phyloP scores from a whole-genome alignment of 2,797 vertebrate genomes.

The Moxostoma hubbsi region DNA sequence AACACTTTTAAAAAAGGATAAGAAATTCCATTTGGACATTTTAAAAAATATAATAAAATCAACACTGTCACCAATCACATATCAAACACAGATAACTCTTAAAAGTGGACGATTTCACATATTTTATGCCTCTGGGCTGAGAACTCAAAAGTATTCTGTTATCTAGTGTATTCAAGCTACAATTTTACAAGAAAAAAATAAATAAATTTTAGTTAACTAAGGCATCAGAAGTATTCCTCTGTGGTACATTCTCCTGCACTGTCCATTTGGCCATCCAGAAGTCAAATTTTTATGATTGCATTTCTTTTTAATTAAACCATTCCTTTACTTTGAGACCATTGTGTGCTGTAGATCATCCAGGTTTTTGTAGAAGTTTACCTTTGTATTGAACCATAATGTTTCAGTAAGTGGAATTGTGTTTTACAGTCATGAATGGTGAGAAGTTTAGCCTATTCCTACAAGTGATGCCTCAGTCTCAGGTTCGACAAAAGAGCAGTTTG shows the following conservation, averaged over 20 bases:
- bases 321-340: background rate
- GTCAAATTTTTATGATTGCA: slow-evolving; percentile 1
- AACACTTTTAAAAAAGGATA: background rate
- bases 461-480: slow-evolving; percentile 44
- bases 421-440: background rate
- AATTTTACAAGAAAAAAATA: slow-evolving; percentile 48
- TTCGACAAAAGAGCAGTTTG: slow-evolving; percentile 74
- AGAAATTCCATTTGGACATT: background rate
- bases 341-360: background rate
- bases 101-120: slow-evolving; percentile 56
- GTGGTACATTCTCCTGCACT: slow-evolving; percentile 21
- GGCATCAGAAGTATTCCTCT: slow-evolving; percentile 52
- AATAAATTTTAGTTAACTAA: slow-evolving; percentile 48
- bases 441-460: background rate
- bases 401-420: background rate
- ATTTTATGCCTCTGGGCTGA: slow-evolving; percentile 71
- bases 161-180: slow-evolving; percentile 54
- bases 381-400: background rate
- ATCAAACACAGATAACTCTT: slow-evolving; percentile 50
- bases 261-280: background rate
- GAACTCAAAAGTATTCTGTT: slow-evolving; percentile 51
- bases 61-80: slow-evolving; percentile 47
- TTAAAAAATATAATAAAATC: background rate
- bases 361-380: background rate
- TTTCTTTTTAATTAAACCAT: background rate